A percentile compares a stretch with the other conserved stretches of the same genome.
phyloP scores from a whole-genome alignment of 2,113 vertebrate genomes.

The Halcyon senegalensis region DNA sequence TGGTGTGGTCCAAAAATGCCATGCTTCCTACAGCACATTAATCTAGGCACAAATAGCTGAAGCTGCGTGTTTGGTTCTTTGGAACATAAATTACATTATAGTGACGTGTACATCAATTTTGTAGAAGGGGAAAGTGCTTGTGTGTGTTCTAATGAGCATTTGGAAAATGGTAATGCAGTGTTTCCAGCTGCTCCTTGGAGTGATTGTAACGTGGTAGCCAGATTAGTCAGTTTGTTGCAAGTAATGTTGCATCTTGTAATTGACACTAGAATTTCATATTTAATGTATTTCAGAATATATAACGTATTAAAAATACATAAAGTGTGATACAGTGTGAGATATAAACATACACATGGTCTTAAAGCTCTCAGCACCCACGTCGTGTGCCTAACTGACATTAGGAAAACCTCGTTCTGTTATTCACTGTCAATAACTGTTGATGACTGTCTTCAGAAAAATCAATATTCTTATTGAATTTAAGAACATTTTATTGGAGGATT shows the following conservation, averaged over 20 bases:
- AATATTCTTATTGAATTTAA: background rate
- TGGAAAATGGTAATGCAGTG: background rate
- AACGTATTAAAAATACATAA: background rate
- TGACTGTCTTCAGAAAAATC: background rate
- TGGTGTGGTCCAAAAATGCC: background rate
- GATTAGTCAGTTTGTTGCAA: background rate
- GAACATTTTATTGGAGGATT: background rate
- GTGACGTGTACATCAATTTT: accelerated
- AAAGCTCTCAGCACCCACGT: background rate
- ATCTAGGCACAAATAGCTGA: background rate
- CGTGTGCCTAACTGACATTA: background rate
- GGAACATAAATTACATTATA: background rate
- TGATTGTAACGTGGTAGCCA: background rate
- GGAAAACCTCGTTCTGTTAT: background rate
- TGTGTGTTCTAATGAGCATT: background rate
- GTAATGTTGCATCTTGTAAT: background rate
- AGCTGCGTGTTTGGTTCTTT: background rate
- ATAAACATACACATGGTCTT: background rate
- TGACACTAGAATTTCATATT: background rate
- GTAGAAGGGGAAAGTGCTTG: background rate
- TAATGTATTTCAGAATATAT: background rate
- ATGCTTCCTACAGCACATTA: background rate
- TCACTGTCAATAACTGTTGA: background rate
- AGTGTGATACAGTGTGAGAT: background rate
- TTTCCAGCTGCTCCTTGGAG: background rate